phyloP scores from a whole-genome alignment of 64 coral and sea anemone species.

The Hydrozoanthus tunicans region DNA sequence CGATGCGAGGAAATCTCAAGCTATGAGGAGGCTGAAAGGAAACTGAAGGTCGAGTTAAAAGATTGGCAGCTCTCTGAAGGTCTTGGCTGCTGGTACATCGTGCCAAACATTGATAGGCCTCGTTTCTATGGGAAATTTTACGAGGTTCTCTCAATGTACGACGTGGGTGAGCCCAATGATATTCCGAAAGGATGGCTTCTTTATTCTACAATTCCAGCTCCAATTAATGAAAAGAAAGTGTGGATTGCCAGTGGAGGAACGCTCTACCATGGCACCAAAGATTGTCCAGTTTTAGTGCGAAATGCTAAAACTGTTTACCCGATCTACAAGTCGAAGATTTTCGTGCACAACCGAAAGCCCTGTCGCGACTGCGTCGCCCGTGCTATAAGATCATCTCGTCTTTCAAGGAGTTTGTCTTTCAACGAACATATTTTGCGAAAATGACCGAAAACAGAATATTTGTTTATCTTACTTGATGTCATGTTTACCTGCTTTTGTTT shows the following conservation, averaged over 20 bases:
- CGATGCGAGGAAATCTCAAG: constrained; percentile 14
- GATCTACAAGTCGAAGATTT: constrained; percentile 49
- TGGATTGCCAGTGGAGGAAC: constrained; percentile 44
- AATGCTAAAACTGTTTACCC: constrained; percentile 38
- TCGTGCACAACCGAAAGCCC: constrained; percentile 32
- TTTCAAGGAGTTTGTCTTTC: constrained; percentile 49
- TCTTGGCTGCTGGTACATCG: constrained; percentile 2
- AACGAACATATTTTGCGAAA: constrained; percentile 44
- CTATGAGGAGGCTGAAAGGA: constrained; percentile 31
- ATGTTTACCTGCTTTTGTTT: too few species aligned
- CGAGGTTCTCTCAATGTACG: background rate
- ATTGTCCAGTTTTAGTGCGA: constrained; percentile 42
- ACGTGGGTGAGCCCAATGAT: constrained; percentile 2
- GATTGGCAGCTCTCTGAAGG: constrained; percentile 8
- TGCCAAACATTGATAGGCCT: constrained; percentile 10
- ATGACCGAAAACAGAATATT: background rate
- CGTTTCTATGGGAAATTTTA: constrained; percentile 52
- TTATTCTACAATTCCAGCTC: background rate
- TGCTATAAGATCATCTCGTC: background rate
- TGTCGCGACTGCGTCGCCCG: constrained; percentile 26
- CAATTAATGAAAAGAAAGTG: constrained; percentile 21
- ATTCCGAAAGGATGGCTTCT: constrained; percentile 55
- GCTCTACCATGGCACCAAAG: constrained; percentile 16
- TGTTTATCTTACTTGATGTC: too few species aligned
- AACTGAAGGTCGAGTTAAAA: constrained; percentile 19